phyloP scores from a whole-genome alignment of 2,888 invertebrate species.

The Nudaria mundana region DNA sequence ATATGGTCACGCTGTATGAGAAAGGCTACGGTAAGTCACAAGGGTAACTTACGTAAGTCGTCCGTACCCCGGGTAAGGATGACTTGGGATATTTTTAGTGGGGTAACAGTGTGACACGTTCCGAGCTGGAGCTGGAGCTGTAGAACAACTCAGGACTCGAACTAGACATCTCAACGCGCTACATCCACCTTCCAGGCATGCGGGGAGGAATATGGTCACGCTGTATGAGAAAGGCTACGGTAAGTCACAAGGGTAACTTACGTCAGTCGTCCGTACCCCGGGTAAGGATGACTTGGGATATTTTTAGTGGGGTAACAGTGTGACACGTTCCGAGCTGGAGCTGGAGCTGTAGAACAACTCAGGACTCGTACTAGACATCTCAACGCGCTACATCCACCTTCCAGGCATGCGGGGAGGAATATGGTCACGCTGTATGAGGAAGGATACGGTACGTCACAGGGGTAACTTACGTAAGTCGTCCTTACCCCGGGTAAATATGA shows the following conservation, averaged over 20 bases:
- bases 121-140: constrained; percentile 99
- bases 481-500: no score
- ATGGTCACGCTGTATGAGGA: constrained; percentile 99
- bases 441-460: constrained; percentile 96
- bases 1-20: constrained; percentile 97
- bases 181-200: constrained; percentile 90
- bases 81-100: no score
- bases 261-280: no score
- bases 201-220: constrained; percentile 90
- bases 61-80: no score
- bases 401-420: constrained; percentile 83
- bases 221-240: constrained; percentile 99
- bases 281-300: no score
- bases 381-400: constrained; percentile 94
- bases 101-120: constrained; percentile 99
- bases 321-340: constrained; percentile 99
- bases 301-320: no score
- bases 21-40: constrained; percentile 96
- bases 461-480: no score
- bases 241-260: no score
- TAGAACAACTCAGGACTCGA: constrained; percentile 98
- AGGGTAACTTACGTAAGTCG: no score
- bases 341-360: constrained; percentile 99
- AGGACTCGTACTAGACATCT: constrained; percentile 96
- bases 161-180: constrained; percentile 95